Conservation (phyloP, 2,113 vertebrate species). For the Sander vitreus region DNA sequence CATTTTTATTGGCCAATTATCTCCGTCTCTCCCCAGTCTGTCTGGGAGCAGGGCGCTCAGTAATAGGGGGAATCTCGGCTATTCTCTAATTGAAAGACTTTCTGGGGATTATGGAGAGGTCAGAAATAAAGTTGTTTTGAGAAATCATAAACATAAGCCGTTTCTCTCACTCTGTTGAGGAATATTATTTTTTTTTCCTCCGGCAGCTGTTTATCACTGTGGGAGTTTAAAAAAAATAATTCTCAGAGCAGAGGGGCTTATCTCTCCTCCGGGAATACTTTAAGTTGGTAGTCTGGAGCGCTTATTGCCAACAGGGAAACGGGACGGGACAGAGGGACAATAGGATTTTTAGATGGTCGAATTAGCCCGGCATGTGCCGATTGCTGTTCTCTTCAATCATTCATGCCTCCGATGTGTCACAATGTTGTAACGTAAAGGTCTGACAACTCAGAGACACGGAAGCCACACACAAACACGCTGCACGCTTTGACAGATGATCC, state of each 20-base stretch:
- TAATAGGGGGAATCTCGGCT: constrained; percentile 69
- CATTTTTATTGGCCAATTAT: constrained; percentile 87
- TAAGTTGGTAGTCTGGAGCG: constrained; percentile 55
- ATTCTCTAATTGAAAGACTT: constrained; percentile 82
- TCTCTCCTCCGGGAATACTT: constrained; percentile 58
- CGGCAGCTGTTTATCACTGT: constrained; percentile 73
- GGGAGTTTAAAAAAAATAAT: background rate
- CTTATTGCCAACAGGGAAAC: constrained; percentile 39
- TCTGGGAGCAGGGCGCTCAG: constrained; percentile 60
- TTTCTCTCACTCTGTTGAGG: constrained; percentile 67
- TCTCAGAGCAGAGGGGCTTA: constrained; percentile 54
- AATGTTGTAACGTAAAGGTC: constrained; percentile 39
- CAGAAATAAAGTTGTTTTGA: constrained; percentile 79
- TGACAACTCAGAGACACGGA: constrained; percentile 19
- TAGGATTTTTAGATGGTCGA: constrained; percentile 45
- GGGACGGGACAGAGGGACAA: constrained; percentile 38
- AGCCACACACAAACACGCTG: constrained; percentile 7
- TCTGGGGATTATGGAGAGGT: constrained; percentile 80
- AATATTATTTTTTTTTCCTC: constrained; percentile 63
- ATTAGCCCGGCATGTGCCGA: constrained; percentile 37
- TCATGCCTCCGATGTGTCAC: constrained; percentile 49
- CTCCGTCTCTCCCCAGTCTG: constrained; percentile 75
- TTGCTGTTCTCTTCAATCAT: constrained; percentile 56
- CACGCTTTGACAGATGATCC: background rate
- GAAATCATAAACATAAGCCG: constrained; percentile 78